Conservation (phyloP, 2,888 invertebrate genomes). For the Sphecodes monilicornis region DNA sequence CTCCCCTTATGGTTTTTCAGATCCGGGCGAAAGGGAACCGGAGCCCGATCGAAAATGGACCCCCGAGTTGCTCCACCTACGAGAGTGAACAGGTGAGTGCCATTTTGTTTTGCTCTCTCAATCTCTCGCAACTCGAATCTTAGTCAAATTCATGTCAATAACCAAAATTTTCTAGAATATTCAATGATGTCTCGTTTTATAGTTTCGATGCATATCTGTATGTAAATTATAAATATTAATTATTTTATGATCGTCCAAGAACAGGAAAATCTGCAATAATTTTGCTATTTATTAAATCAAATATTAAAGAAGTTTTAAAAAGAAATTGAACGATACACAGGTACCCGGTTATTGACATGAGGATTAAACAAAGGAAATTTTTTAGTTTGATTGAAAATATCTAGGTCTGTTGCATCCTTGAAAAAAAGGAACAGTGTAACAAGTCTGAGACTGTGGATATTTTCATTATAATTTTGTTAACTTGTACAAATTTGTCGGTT, state of each 20-base stretch:
- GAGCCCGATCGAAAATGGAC: conserved; percentile 71
- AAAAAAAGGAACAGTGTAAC: too few relatives aligned
- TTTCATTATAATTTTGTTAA: background rate
- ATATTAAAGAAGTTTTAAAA: background rate
- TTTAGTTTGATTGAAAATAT: too few relatives aligned
- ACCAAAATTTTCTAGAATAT: background rate
- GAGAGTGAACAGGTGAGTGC: conserved; percentile 74
- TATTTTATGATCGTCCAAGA: too few relatives aligned
- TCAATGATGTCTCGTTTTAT: background rate
- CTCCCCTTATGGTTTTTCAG: conserved; percentile 66
- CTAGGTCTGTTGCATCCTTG: too few relatives aligned
- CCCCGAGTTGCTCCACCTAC: conserved; percentile 61
- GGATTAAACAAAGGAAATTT: background rate
- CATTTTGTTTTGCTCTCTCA: background rate
- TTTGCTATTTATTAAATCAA: background rate
- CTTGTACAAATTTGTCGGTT: too few relatives aligned
- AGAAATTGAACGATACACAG: background rate
- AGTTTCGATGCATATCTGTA: background rate
- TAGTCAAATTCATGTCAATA: background rate
- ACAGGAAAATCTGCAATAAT: too few relatives aligned
- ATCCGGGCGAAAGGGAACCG: conserved; percentile 72
- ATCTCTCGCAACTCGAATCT: background rate
- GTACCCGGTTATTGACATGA: background rate
- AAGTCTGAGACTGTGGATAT: background rate
- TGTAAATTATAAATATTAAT: too few relatives aligned